Evolutionary conservation across 2,113 vertebrate species (phyloP), one percentile per base, ranked within the genome.

Genomic region (Menura novaehollandiae): DNA sequence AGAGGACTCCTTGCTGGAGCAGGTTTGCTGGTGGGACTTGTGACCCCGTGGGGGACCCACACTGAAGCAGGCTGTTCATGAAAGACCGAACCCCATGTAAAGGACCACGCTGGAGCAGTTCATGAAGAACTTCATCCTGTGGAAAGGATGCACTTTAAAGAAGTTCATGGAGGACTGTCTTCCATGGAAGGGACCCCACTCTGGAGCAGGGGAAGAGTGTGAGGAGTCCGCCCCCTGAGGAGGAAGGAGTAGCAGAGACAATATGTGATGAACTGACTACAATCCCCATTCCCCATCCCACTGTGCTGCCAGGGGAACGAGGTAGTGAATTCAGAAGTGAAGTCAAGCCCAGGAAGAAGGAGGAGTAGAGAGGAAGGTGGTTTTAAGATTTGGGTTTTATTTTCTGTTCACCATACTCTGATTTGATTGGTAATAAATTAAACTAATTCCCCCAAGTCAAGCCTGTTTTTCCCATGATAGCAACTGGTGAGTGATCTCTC

Each of bases 391-490:
- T 53, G 9, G 11, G 7, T 3, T 6, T 27, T 32, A 21, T 84
- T 73, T 85, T 53, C 30, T 49, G 11, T 21, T 52, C 22, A 27
- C 4, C 13, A 5, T 41, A 28, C 27, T 47, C 35, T 30, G 32
- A 55, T 49, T 62, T 39, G 49, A 33, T 62, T 75, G 19, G 22
- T 33, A 55, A 41, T 35, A 80, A 67, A 35, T 27, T 32, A 53
- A 68, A n/a, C 8, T 66, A n/a, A 18, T 84, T 78, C 78, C 23
- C 9, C 11, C 22, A 60, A 64, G 60, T 35, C 4, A 2, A 47
- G 9, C 9, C n/a, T 64, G 24, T 12, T 77, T 66, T 59, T 43
- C 39, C n/a, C 0, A 0, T 39, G 30, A 47, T 0, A 1, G 13
- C 33, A 55, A 33, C 11, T 41, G 13, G 8, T 59, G 26, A 60